Conservation (phyloP, 1,140 invertebrate species). For the Zaprionus ornatus region DNA sequence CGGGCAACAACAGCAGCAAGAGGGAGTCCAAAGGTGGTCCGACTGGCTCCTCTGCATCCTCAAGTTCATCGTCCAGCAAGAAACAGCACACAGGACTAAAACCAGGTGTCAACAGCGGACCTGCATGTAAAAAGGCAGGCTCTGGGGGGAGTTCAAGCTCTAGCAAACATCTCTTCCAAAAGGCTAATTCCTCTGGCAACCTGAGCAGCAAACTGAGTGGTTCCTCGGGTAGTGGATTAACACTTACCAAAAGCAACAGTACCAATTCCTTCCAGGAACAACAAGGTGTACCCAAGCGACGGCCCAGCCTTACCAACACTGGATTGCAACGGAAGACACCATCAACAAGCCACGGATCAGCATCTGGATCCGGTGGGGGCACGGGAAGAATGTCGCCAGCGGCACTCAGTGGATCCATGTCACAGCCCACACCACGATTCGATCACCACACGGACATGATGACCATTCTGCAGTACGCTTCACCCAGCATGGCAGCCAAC, state of each 20-base stretch:
- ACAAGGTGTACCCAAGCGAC: constrained; percentile 45
- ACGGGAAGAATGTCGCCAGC: constrained; percentile 54
- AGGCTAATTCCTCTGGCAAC: constrained; percentile 78
- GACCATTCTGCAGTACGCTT: constrained; percentile 80
- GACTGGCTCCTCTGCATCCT: constrained; percentile 15
- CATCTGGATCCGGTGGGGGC: constrained; percentile 16
- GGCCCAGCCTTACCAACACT: constrained; percentile 52
- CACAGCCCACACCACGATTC: constrained; percentile 63
- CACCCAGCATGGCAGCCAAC: constrained; percentile 79
- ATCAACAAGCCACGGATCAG: neutral
- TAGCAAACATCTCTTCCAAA: constrained; percentile 75
- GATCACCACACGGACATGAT: constrained; percentile 80
- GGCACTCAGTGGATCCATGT: constrained; percentile 55
- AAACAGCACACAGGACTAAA: constrained; percentile 91
- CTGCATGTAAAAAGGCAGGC: constrained; percentile 69
- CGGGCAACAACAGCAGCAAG: constrained; percentile 74
- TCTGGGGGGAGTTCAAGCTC: constrained; percentile 22
- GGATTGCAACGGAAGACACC: constrained; percentile 50
- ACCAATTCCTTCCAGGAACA: constrained; percentile 69
- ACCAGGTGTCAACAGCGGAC: constrained; percentile 87
- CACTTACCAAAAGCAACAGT: constrained; percentile 74
- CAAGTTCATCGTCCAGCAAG: constrained; percentile 42
- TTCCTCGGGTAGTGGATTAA: constrained; percentile 46
- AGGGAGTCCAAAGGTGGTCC: constrained; percentile 23
- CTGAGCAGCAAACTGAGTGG: constrained; percentile 67